A percentile compares a stretch with the other conserved stretches of the same genome.
These are phyloP conservation scores for Agapostemon virescens DNA, from an alignment of 2,888 invertebrate genomes.

Conservation along the genomic window DNA sequence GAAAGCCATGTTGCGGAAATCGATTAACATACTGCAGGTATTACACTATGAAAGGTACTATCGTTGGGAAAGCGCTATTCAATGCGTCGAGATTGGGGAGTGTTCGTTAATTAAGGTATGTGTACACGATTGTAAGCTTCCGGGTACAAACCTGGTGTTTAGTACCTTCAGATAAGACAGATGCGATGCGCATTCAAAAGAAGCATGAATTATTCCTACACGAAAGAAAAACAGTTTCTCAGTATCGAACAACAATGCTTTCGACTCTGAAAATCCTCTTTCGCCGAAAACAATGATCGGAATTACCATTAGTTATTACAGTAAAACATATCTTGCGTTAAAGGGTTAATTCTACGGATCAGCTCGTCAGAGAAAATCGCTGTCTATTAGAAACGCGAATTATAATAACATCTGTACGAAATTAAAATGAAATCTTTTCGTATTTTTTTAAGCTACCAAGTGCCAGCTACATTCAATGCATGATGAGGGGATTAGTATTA, in stretches of 20 bases:
- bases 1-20: constrained; percentile 5
- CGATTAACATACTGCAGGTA: constrained; percentile 27
- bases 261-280: not conserved
- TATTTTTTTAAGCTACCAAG: too few relatives aligned
- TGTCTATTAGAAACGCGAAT: too few relatives aligned
- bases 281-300: not conserved
- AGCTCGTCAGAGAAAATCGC: too few relatives aligned
- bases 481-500: too few relatives aligned
- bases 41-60: constrained; percentile 7
- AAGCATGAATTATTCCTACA: not conserved
- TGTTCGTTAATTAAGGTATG: constrained; percentile 32
- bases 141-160: constrained; percentile 13
- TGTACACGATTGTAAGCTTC: constrained; percentile 19
- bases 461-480: too few relatives aligned
- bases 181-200: not conserved
- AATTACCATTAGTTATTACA: too few relatives aligned
- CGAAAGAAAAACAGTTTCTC: not conserved
- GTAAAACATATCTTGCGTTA: too few relatives aligned
- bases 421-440: too few relatives aligned
- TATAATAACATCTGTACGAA: too few relatives aligned
- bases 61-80: constrained; percentile 28
- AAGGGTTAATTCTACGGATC: too few relatives aligned
- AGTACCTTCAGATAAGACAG: not conserved
- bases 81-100: not conserved
- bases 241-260: not conserved